Base-by-base conservation (phyloP, 2,113 vertebrate species). In the Arvicanthis niloticus region DNA sequence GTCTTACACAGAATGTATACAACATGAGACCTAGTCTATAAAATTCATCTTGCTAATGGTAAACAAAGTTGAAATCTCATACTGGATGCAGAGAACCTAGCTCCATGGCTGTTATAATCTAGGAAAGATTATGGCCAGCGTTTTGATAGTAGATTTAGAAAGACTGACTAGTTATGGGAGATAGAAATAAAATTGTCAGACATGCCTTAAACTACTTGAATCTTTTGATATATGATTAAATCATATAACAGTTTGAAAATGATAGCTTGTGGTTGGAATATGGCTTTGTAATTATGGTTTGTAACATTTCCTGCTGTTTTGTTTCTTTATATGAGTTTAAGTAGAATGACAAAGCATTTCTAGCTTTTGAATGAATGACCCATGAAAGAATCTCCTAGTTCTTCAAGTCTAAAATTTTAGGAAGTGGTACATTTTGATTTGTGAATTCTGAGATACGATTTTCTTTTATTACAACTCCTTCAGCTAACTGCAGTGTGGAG, bases 361-460 rank as follows among this genome's bases (percentile, higher is more conserved):
- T 87, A 89, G 37, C 51, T 91, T 90, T 72, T n/a, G 42, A 8
- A 6, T 94, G 31, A 94, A 72, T 77, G 24, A 10, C 34, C 29
- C 8, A 4, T 91, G 8, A 51, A 88, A 31, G 68, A 92, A 67
- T 93, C 60, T 94, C 7, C 0, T 89, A 86, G 53, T 91, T 92
- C n/a, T 95, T 95, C 5, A 73, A 93, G 26, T 97, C 42, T 94
- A 72, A 91, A 97, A 95, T 95, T 91, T 2, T 95, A 92, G 82
- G 42, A 88, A 62, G 15, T 62, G 53, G 92, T 96, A 3, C 73
- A 67, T 91, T 92, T 95, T 92, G 40, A 93, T 93, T 53, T 86
- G 3, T 37, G 0, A 80, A 13, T 94, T 5, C 12, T 82, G 62
- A 92, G 29, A 22, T 86, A 42, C 0, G 40, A 91, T 34, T 78